Evolutionary conservation across 2,113 vertebrate genomes (phyloP).

Genomic region (Phrynocephalus versicolor): DNA sequence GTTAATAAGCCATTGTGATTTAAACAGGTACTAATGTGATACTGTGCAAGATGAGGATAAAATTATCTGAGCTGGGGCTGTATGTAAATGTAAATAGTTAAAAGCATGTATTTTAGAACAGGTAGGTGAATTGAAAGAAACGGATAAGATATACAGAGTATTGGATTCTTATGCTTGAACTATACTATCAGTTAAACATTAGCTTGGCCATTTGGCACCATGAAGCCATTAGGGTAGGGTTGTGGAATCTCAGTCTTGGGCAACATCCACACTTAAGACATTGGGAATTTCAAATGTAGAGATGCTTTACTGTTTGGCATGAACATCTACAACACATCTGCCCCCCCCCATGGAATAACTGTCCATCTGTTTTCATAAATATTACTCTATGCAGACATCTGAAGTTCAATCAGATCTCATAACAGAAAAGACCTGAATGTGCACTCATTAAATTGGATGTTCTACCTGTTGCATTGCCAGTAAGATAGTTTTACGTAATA

Average conservation of each 20-base stretch:
- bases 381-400: neutral
- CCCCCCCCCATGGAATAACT: neutral
- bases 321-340: conserved; percentile 6
- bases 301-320: neutral
- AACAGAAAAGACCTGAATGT: neutral
- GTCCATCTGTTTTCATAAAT: neutral
- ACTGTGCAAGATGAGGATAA: neutral
- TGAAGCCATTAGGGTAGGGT: conserved; percentile 33
- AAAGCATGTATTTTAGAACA: conserved; percentile 28
- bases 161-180: conserved; percentile 17
- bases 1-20: conserved; percentile 4
- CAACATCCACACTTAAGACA: neutral
- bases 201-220: neutral
- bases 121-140: neutral
- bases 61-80: neutral
- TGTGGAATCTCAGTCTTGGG: conserved; percentile 20
- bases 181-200: conserved; percentile 29
- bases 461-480: neutral
- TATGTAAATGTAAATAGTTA: conserved; percentile 28
- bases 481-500: neutral
- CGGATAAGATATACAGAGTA: neutral
- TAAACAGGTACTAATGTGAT: neutral
- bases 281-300: neutral
- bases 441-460: neutral
- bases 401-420: conserved; percentile 32